Base-by-base conservation (phyloP, 2,888 invertebrate species). In the Xanthorhoe spadicearia region DNA sequence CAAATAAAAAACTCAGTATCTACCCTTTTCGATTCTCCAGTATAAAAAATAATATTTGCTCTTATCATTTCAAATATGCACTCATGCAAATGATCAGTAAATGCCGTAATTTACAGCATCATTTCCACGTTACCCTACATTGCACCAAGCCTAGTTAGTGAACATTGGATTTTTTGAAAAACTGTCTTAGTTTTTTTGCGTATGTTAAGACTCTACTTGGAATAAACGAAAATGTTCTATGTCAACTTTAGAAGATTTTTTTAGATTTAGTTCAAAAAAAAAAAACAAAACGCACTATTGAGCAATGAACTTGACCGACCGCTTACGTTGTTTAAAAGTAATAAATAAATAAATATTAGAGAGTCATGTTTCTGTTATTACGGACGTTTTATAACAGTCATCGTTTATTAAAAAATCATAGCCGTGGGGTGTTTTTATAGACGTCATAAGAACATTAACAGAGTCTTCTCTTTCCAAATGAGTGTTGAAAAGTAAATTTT, bases 381-480 rank as follows among this genome's bases (percentile, higher is more conserved):
- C 13, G 43, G 43, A 43, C 43, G 10, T 43, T n/a, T 43, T 43
- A 43, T 43, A 43, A 43, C 43, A 3, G 43, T 43, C 18, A 18
- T 2, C 7, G 18, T 17, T 49, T 18, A 9, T 49, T 18, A 9
- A 18, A 0, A 18, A 49, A 15, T 23, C 18, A 17, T 57, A 48
- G 48, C 13, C 23, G 0, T 70, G 43, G 72, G 71, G 63, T 51
- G 71, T 73, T 78, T 84, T 84, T 83, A 84, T 79, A 70, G 80
- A 70, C 80, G 80, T 82, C 77, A 78, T 81, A 77, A 78, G 74
- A 66, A 74, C 78, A 81, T 85, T 84, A 83, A 81, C 79, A 75
- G 81, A 73, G 72, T 78, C 57, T 32, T 4, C 56, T 43, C 78
- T 79, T 79, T 76, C 75, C 77, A 58, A 80, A 76, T 71, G 70